Percentiles rank a stretch among this genome's conserved stretches.
phyloP scores from a whole-genome alignment of 2,113 vertebrate species.

The Saccopteryx bilineata region DNA sequence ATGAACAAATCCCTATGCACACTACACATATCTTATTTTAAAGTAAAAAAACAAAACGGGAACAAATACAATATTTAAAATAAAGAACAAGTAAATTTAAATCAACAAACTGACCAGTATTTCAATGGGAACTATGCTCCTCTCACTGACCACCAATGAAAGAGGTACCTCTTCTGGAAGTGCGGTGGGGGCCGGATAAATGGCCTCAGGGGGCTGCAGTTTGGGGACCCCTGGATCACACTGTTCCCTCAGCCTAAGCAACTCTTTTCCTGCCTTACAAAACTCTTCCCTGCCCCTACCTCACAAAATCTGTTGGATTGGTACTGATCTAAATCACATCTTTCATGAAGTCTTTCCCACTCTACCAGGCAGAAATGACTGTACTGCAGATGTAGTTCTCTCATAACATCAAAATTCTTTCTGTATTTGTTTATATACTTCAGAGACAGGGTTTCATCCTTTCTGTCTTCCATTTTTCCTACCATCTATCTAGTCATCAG shows the following conservation, averaged over 20 bases:
- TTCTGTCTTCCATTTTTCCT: neutral
- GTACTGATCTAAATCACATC: neutral
- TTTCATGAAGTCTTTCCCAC: slow-evolving; percentile 6
- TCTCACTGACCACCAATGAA: too few relatives aligned
- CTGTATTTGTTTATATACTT: neutral
- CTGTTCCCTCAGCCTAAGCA: neutral
- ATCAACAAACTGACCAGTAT: too few relatives aligned
- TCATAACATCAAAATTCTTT: neutral
- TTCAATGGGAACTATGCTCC: too few relatives aligned
- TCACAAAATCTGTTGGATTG: neutral
- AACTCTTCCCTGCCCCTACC: neutral
- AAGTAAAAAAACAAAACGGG: too few relatives aligned
- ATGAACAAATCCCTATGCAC: too few relatives aligned
- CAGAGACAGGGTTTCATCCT: neutral
- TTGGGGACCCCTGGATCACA: too few relatives aligned
- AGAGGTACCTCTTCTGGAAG: too few relatives aligned
- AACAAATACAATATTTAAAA: too few relatives aligned
- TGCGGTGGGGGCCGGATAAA: too few relatives aligned
- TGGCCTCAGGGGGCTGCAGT: too few relatives aligned
- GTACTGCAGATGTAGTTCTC: neutral
- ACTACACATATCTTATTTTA: too few relatives aligned
- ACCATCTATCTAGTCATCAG: neutral
- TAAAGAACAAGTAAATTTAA: too few relatives aligned
- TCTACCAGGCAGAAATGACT: neutral
- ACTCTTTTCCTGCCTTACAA: neutral